Percentiles rank a stretch among this genome's conserved stretches.
These are phyloP conservation scores for Platycercus adscitus DNA, from an alignment of 2,113 vertebrate species.

Conservation along the genomic window DNA sequence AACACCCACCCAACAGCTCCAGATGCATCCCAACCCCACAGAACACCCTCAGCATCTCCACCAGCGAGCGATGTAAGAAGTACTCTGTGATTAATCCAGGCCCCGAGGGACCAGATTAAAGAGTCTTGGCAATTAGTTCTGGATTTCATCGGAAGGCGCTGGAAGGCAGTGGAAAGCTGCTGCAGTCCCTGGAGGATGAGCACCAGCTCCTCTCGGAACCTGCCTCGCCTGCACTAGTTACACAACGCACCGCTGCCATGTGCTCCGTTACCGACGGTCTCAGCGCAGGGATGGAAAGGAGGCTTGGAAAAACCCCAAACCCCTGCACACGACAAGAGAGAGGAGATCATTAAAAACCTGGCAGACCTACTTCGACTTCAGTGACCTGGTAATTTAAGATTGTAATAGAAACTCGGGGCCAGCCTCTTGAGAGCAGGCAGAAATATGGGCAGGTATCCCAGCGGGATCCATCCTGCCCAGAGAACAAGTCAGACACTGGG, in stretches of 20 bases:
- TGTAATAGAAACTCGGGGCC: neutral
- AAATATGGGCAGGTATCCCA: neutral
- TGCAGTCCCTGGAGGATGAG: neutral
- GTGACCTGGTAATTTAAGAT: conserved; percentile 41
- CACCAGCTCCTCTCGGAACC: neutral
- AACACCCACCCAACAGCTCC: neutral
- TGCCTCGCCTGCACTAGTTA: neutral
- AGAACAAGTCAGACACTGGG: neutral
- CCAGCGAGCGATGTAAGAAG: neutral
- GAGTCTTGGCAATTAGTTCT: conserved; percentile 14
- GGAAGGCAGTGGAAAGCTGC: neutral
- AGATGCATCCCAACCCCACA: neutral
- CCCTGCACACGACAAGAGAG: neutral
- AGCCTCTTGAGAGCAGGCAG: neutral
- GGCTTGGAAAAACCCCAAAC: neutral
- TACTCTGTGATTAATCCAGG: neutral
- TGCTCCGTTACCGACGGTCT: conserved; percentile 37
- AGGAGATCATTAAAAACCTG: conserved; percentile 44
- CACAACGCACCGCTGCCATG: neutral
- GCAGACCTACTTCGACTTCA: conserved; percentile 59
- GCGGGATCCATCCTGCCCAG: neutral
- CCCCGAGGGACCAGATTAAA: neutral
- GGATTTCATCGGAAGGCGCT: neutral
- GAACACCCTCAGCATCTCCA: neutral
- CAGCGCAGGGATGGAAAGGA: neutral